Evolutionary conservation across 2,888 invertebrate species (phyloP).

Genomic region (Caenorhabditis japonica): DNA sequence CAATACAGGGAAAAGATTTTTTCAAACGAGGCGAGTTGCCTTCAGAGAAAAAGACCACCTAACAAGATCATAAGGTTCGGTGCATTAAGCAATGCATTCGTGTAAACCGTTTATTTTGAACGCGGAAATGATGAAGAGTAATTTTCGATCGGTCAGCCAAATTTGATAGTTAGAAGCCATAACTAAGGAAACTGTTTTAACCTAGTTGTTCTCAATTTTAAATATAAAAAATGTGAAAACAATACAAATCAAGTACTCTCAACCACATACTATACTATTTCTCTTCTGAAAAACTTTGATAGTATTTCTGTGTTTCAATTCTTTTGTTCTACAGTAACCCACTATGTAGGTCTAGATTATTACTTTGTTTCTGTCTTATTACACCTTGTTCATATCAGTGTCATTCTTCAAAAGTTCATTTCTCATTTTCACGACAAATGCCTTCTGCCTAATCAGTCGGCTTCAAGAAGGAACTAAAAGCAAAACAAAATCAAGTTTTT

Average conservation of each 20-base stretch:
- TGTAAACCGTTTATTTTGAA: too few species aligned
- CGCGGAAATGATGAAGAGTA: too few species aligned
- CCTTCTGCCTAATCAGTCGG: constrained; percentile 22
- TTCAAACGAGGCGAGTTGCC: constrained; percentile 7
- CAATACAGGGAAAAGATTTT: constrained; percentile 15
- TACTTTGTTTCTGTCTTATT: constrained; percentile 24
- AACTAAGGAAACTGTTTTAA: too few species aligned
- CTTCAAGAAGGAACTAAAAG: constrained; percentile 46
- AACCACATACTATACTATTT: too few species aligned
- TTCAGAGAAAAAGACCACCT: constrained; percentile 25
- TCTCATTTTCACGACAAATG: constrained; percentile 23
- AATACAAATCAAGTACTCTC: too few species aligned
- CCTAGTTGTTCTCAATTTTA: too few species aligned
- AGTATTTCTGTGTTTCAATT: too few species aligned
- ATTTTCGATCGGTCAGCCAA: too few species aligned
- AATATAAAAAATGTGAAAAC: too few species aligned
- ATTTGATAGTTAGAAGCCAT: too few species aligned
- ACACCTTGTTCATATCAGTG: constrained; percentile 29
- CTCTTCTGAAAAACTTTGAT: too few species aligned
- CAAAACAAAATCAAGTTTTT: constrained; percentile 44
- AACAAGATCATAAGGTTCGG: constrained; percentile 36
- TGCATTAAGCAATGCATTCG: constrained; percentile 27
- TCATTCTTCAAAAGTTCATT: constrained; percentile 45
- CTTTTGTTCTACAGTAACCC: constrained; percentile 33
- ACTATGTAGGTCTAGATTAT: constrained; percentile 29